Evolutionary conservation across 2,797 vertebrate species (phyloP), one percentile per base, ranked within the genome.

Genomic region (Cottoperca gobio): DNA sequence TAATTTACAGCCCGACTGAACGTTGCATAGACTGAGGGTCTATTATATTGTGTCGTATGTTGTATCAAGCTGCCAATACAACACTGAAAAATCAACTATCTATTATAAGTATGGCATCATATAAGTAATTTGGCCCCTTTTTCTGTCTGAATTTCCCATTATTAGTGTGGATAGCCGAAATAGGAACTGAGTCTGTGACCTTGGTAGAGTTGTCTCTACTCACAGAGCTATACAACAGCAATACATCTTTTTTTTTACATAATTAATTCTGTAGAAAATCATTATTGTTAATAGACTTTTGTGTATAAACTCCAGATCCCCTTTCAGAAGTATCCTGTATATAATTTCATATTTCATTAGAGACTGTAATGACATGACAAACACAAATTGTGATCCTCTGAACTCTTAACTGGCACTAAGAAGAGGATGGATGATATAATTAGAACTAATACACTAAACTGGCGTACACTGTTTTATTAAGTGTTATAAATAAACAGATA

Each of bases 1-100:
- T 50, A 75, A 68, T 83, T 79, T 77, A 64, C 35, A 67, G 40
- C 35, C 33, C 1, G 12, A 43, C 10, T 63, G 37, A 77, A 58
- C 33, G 67, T 74, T 76, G 26, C 61, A 82, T 14, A 67, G 33
- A 70, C 31, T 63, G 17, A 59, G 46, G 31, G 46, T 45, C 48
- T 58, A 65, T 68, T 70, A 28, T 39, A 63, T 57, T 33, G n/a
- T n/a, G n/a, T n/a, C n/a, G n/a, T n/a, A n/a, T 64, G 16, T 65
- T 2, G 10, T 43, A 65, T 76, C 37, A 67, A 43, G 24, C 24
- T 45, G 40, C 45, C 61, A 21, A 45, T 19, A 45, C 58, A 60
- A 45, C 68, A 73, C 50, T 79, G 7, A 40, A 58, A 70, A 46
- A 2, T 61, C 64, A 75, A 73, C 14, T 45, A 68, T 23, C n/a